Conservation (phyloP, 2,888 invertebrate species). For the Tetragnatha montana region DNA sequence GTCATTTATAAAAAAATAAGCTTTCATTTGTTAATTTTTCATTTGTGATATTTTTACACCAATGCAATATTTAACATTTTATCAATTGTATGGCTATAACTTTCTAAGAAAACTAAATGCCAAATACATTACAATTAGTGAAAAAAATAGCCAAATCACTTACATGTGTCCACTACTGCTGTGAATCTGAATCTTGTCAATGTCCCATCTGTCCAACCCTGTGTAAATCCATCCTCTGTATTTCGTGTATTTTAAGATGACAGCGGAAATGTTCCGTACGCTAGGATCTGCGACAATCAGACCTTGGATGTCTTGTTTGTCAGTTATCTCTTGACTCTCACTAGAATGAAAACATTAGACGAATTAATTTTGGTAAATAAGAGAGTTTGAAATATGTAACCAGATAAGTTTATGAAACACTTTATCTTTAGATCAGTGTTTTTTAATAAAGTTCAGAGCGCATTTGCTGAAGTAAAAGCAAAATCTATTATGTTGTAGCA, state of each 20-base stretch:
- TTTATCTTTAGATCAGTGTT: too few relatives aligned
- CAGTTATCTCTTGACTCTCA: conserved; percentile 69
- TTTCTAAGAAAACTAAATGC: too few relatives aligned
- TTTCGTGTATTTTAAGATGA: conserved; percentile 88
- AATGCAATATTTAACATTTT: not conserved
- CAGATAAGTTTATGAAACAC: too few relatives aligned
- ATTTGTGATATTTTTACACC: not conserved
- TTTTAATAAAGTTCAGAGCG: too few relatives aligned
- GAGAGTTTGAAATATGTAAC: too few relatives aligned
- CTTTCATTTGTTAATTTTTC: too few relatives aligned
- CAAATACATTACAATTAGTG: too few relatives aligned
- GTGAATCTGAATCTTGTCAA: conserved; percentile 88
- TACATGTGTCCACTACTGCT: conserved; percentile 90
- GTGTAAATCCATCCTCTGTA: conserved; percentile 94
- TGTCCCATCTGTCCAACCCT: conserved; percentile 85
- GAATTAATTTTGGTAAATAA: too few relatives aligned
- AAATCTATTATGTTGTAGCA: too few relatives aligned
- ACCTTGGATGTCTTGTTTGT: conserved; percentile 69
- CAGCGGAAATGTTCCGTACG: conserved; percentile 82
- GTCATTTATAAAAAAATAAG: too few relatives aligned
- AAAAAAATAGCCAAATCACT: not conserved
- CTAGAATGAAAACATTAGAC: conserved; percentile 20
- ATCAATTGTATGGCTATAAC: not conserved
- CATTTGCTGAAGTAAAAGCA: too few relatives aligned
- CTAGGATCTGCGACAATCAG: conserved; percentile 92